Conservation (phyloP, 2,888 invertebrate genomes). For the Archaeoteleia sp. region DNA sequence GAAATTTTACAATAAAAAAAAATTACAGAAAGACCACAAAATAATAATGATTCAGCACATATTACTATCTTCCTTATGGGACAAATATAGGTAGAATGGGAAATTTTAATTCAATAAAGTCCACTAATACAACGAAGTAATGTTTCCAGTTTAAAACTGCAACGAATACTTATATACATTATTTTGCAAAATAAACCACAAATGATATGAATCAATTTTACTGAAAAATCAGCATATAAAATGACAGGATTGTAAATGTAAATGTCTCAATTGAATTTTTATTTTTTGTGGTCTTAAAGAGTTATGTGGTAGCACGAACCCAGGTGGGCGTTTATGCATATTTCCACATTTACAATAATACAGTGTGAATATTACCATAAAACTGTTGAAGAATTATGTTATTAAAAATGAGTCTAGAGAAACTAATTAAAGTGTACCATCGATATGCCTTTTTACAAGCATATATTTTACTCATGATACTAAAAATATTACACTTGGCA, state of each 20-base stretch:
- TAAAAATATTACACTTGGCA: constrained; percentile 20
- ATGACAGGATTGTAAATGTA: neutral
- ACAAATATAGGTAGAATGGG: neutral
- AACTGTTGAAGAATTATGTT: constrained; percentile 6
- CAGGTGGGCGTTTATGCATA: constrained; percentile 5
- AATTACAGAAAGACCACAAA: too few relatives aligned
- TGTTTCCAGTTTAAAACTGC: constrained; percentile 7
- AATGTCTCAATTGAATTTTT: neutral
- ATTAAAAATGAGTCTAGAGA: constrained; percentile 24
- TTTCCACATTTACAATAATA: constrained; percentile 1
- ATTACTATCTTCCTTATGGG: neutral
- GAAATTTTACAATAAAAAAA: neutral
- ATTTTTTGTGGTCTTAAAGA: constrained; percentile 3
- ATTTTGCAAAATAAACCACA: too few relatives aligned
- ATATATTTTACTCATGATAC: constrained; percentile 39
- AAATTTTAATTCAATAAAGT: constrained; percentile 9
- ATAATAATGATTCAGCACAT: constrained; percentile 4
- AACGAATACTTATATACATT: constrained; percentile 6
- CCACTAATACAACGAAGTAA: constrained; percentile 23
- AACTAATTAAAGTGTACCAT: constrained; percentile 32
- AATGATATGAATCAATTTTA: too few relatives aligned
- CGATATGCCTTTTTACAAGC: constrained; percentile 48
- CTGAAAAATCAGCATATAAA: neutral
- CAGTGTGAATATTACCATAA: constrained; percentile 16
- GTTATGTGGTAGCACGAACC: constrained; percentile 3